Base-by-base conservation (phyloP, 2,113 vertebrate genomes). In the Lepisosteus osseus region DNA sequence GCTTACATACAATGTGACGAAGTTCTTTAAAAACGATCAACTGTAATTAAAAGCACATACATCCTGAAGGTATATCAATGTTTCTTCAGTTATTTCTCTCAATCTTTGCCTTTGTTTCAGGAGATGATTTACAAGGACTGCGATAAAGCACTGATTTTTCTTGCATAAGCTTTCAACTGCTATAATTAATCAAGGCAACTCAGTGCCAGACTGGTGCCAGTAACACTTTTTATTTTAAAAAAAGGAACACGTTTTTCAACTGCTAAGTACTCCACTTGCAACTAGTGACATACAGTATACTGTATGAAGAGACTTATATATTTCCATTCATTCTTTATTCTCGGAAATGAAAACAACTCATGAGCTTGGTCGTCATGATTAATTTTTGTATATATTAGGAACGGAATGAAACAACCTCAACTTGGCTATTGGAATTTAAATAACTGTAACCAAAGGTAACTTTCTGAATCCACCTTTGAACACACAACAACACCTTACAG, bases 41-140 rank as follows among this genome's bases (percentile, higher is more conserved):
- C 29, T 29, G 68, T 81, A 86, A 86, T 88, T 86, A 88, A 82
- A 84, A 69, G 79, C 74, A 70, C 77, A 81, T 80, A 82, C 83
- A 79, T 83, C 69, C 80, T 7, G 68, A 76, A 72, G 70, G 59
- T 55, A 69, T 65, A 76, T 57, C 74, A 41, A 61, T 67, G 80
- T 83, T 85, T 75, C 66, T 82, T 79, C 83, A 82, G 86, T 85
- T 75, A 80, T 80, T 80, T 79, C 68, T 29, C 2, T 29, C 29
- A 29, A 29, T 29, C 29, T 54, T 76, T 82, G 77, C 84, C 77
- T 83, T 76, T 69, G 74, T 77, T 73, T 73, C 79, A 56, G 29
- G 79, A 80, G 14, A 11, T 86, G 87, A 87, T 83, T 79, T 87
- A 85, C 77, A 47, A 47, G 67, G 70, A 81, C 69, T 51, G 57